Conservation (phyloP, 2,113 vertebrate species). For the Rhinolophus sinicus region DNA sequence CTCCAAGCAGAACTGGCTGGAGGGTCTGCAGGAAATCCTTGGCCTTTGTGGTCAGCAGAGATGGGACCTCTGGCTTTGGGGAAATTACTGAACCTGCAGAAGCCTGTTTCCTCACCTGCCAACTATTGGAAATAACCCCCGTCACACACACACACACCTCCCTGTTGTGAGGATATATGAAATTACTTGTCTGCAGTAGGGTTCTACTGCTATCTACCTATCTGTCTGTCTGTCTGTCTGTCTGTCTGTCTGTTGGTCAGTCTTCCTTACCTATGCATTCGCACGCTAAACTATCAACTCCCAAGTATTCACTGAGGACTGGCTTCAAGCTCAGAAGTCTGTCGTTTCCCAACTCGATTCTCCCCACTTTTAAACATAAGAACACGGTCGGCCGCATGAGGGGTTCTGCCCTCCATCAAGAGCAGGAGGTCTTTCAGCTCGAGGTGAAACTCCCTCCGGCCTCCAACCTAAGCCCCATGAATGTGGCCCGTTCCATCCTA, state of each 20-base stretch:
- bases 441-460: not conserved
- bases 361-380: not conserved
- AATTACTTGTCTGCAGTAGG: not conserved
- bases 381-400: not conserved
- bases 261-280: not conserved
- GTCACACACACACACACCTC: not conserved
- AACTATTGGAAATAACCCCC: not conserved
- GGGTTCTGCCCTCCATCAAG: not conserved
- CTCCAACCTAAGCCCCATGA: too few relatives aligned
- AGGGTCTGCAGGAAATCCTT: not conserved
- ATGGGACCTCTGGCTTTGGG: not conserved
- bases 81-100: not conserved
- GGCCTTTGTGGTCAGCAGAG: not conserved
- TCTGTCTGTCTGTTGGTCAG: not conserved
- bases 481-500: not conserved
- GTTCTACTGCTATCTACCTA: not conserved
- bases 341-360: not conserved
- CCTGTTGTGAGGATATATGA: too few relatives aligned
- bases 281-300: not conserved
- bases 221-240: not conserved
- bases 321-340: not conserved
- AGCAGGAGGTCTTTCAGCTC: not conserved
- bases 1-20: accelerated
- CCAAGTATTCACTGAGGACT: not conserved
- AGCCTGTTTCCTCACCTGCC: not conserved